Conservation (phyloP, 2,888 invertebrate species). For the Rhogogaster chlorosoma region DNA sequence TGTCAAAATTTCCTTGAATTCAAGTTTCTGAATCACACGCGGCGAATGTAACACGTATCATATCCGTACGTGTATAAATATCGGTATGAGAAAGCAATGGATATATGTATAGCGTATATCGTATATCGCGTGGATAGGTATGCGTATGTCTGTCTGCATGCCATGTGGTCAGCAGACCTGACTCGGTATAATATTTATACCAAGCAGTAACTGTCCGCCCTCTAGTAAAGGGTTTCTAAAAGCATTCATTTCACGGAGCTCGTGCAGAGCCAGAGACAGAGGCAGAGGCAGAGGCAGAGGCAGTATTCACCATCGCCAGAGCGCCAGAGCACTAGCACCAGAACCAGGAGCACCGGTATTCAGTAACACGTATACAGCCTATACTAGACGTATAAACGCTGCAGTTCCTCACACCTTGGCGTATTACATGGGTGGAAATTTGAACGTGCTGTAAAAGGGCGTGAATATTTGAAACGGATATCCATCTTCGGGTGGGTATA, state of each 20-base stretch:
- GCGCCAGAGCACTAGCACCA: background rate
- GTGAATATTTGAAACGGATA: slow-evolving; percentile 78
- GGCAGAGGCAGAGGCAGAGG: background rate
- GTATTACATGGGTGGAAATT: background rate
- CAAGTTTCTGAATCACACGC: too few species aligned
- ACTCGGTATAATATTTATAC: slow-evolving; percentile 73
- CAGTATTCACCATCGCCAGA: slow-evolving; percentile 45
- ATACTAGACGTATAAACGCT: background rate
- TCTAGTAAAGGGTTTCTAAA: slow-evolving; percentile 75
- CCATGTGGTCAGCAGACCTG: slow-evolving; percentile 70
- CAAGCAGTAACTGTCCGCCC: slow-evolving; percentile 75
- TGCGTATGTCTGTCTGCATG: slow-evolving; percentile 60
- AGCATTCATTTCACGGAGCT: slow-evolving; percentile 74
- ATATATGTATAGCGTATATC: background rate
- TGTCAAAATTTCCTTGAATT: too few species aligned
- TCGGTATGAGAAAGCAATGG: background rate
- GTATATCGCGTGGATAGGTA: background rate
- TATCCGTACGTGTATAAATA: background rate
- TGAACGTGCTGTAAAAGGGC: slow-evolving; percentile 74
- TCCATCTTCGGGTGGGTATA: slow-evolving; percentile 72
- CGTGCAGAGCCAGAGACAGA: slow-evolving; percentile 56
- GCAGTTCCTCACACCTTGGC: background rate
- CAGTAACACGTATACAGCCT: background rate
- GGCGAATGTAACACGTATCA: too few species aligned
- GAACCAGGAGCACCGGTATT: background rate